Evolutionary conservation across 2,113 vertebrate species (phyloP), one percentile per base, ranked within the genome.

Genomic region (Collichthys lucidus): DNA sequence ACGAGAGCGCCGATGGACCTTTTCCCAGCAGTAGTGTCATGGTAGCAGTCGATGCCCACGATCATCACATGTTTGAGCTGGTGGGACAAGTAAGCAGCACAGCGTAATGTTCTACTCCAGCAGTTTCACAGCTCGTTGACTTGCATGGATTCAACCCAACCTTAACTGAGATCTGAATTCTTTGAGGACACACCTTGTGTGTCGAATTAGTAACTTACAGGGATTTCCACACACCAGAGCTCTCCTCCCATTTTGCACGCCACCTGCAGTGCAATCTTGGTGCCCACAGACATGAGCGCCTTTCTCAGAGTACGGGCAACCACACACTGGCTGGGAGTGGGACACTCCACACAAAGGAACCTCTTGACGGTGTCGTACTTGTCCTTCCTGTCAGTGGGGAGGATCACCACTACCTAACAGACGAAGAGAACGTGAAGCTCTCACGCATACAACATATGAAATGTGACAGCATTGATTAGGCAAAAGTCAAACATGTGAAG

Each of bases 201-300:
- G 35, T 40, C 35, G 9, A 40, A 40, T 40, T 1, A 8, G 9
- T 40, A 29, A 94, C 96, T 95, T 89, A 98, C 98, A 0, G 98
- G 98, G 68, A 99, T 97, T 73, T 99, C 97, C 0, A 99, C 94
- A 2, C 95, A 95, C 98, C 98, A 99, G 8, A 99, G 96, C 22
- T 99, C 98, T 82, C 98, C 98, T 8, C 98, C 98, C 95, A 99
- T 97, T 92, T 99, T 99, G 88, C 97, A 99, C 70, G 96, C 96
- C 93, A 99, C 98, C 88, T 99, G 98, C 46, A 99, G 88, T 11
- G 95, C 96, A 4, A 99, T 97, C 93, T 99, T 99, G 9, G 98
- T 98, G 8, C 96, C 96, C 6, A 99, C 86, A 0, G 97, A 95
- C 96, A 97, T 95, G 68, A 96, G 89, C 0, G 95, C 91, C 84